Evolutionary conservation across 2,797 vertebrate genomes (phyloP), one percentile per base, ranked within the genome.

Genomic region (Argentina silus): DNA sequence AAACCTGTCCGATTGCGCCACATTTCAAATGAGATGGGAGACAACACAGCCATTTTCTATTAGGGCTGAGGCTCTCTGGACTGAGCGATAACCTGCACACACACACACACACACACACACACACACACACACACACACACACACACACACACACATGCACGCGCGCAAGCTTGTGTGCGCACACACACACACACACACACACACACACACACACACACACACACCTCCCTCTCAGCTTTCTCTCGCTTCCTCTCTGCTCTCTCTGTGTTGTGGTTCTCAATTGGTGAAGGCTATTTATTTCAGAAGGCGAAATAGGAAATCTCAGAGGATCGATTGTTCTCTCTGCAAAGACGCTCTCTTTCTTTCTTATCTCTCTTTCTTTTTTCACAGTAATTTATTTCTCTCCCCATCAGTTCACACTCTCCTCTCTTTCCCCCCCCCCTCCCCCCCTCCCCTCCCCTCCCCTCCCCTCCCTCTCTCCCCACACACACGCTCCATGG

Each of bases 1-100:
- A 82, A 76, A 76, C 47, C 75, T 70, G 75, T 79, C 73, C 60
- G 69, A 75, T 75, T 81, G 85, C 79, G 75, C 80, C 62, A 73
- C 69, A 75, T 87, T 83, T 83, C 76, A 87, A 87, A 84, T 88
- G 71, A 86, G 82, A 88, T 80, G 70, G 72, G 70, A 75, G 10
- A 63, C 81, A 82, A 81, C 75, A 77, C 74, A 17, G 78, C 82
- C 81, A 80, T 81, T 84, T 88, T 84, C 81, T 83, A 73, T 83
- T 75, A 86, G 86, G 78, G 79, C 72, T 81, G 78, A 81, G 53
- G 51, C 43, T 87, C 69, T 55, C 21, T 42, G 0, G n/a, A 45
- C 36, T 77, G 68, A 73, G 63, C 78, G 69, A 80, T 82, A 87
- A 78, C 74, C 82, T 82, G 76, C 78, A 12, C 21, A 27, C 47